These are phyloP conservation scores for Formica selysi DNA, from an alignment of 1,140 invertebrate genomes.

Conservation along the genomic window DNA sequence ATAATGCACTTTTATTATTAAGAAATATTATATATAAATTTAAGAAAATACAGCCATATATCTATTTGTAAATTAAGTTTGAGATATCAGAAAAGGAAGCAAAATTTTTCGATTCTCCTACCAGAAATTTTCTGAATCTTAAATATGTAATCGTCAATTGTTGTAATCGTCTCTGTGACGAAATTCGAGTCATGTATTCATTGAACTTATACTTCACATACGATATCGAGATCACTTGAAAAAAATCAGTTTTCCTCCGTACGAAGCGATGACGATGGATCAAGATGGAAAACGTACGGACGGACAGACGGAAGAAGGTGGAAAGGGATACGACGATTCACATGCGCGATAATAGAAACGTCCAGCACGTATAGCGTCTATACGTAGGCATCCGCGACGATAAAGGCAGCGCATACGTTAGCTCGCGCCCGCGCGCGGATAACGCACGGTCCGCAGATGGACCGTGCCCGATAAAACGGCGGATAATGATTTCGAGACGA, in stretches of 20 bases:
- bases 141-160: no score
- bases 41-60: neutral
- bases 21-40: conserved; percentile 13
- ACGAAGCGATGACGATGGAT: neutral
- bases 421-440: neutral
- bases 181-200: neutral
- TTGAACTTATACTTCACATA: neutral
- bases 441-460: conserved; percentile 34
- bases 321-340: conserved; percentile 64
- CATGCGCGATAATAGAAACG: conserved; percentile 69
- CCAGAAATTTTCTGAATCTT: no score
- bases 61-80: neutral
- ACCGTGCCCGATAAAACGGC: conserved; percentile 51
- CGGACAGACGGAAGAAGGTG: conserved; percentile 39
- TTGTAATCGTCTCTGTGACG: no score
- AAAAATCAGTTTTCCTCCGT: neutral
- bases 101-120: neutral
- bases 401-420: conserved; percentile 64
- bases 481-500: conserved; percentile 62
- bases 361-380: conserved; percentile 1
- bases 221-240: no score
- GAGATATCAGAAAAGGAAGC: neutral
- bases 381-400: conserved; percentile 42
- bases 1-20: no score
- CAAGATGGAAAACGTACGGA: neutral